phyloP scores from a whole-genome alignment of 2,113 vertebrate genomes.

The Macquaria ambigua region DNA sequence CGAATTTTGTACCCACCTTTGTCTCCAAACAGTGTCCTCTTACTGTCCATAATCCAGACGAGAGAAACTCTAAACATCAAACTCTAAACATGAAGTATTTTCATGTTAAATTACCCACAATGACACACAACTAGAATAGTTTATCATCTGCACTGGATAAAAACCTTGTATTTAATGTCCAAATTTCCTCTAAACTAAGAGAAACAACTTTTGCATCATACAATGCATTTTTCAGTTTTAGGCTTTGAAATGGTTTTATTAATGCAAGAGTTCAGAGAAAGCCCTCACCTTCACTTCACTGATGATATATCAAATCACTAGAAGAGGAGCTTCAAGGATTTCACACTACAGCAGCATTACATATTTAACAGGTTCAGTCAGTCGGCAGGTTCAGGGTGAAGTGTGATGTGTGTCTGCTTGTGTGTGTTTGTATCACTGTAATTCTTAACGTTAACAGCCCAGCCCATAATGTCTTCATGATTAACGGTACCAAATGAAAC shows the following conservation, averaged over 20 bases:
- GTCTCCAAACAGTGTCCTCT: too few relatives aligned
- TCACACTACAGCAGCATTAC: slow-evolving; percentile 48
- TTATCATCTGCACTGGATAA: not conserved
- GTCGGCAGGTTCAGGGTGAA: slow-evolving; percentile 43
- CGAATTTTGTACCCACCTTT: too few relatives aligned
- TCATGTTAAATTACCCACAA: not conserved
- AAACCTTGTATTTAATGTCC: not conserved
- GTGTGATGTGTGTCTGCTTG: slow-evolving; percentile 37
- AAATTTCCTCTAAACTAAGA: not conserved
- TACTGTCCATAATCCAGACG: too few relatives aligned
- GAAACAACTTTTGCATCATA: not conserved
- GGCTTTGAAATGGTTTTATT: not conserved
- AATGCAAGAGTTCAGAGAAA: slow-evolving; percentile 24
- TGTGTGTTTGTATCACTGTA: not conserved
- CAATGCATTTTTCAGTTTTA: not conserved
- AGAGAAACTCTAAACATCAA: too few relatives aligned
- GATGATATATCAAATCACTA: slow-evolving; percentile 30
- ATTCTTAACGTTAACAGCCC: slow-evolving; percentile 10
- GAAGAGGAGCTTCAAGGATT: slow-evolving; percentile 33
- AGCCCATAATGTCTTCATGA: slow-evolving; percentile 20
- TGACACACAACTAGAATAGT: not conserved
- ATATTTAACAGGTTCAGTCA: slow-evolving; percentile 64
- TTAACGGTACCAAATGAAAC: slow-evolving; percentile 13
- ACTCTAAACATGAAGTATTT: not conserved
- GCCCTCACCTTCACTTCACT: slow-evolving; percentile 5